Evolutionary conservation across 1,140 invertebrate genomes (phyloP), one percentile per base, ranked within the genome.

Genomic region (Ridgeia piscesae): DNA sequence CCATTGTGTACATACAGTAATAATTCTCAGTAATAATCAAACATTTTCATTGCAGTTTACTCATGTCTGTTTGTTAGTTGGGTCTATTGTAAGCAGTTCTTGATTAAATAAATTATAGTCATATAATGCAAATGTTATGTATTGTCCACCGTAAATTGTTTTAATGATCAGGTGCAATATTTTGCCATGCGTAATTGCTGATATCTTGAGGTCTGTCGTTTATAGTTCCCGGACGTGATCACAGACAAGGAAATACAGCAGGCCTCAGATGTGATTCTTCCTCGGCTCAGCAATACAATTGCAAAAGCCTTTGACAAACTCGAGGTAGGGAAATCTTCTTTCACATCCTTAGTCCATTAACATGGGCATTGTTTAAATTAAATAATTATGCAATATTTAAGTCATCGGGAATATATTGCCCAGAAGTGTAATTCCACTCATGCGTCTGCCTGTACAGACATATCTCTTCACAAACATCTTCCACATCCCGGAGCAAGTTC

Each of bases 391-490:
- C 42, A 42, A 42, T 42, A 42, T 42, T 42, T 11, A 42, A 42
- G 42, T 42, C 42, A 11, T 42, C 42, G 11, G 11, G 11, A 17
- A 17, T 17, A 6, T 89, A 89, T 6, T 17, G n/a, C 88, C n/a
- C n/a, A n/a, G n/a, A n/a, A n/a, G n/a, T n/a, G n/a, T n/a, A n/a
- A n/a, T n/a, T n/a, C n/a, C n/a, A n/a, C n/a, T n/a, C 34, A 34
- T 89, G n/a, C 34, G 17, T 17, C n/a, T 33, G 33, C 17, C 89
- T 90, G 14, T 90, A 14, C 31, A 90, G 89, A 90, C 89, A 2
- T 90, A 90, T 35, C 33, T 90, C 89, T 90, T 90, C 89, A 34
- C 89, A 31, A 90, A 90, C 35, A 35, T 90, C 35, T 34, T 90
- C 34, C 89, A 90, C 35, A 90, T 90, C 89, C 89, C 89, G 6